Evolutionary conservation across 2,888 invertebrate species (phyloP), one percentile per base, ranked within the genome.

Genomic region (Oeneis ivallda): DNA sequence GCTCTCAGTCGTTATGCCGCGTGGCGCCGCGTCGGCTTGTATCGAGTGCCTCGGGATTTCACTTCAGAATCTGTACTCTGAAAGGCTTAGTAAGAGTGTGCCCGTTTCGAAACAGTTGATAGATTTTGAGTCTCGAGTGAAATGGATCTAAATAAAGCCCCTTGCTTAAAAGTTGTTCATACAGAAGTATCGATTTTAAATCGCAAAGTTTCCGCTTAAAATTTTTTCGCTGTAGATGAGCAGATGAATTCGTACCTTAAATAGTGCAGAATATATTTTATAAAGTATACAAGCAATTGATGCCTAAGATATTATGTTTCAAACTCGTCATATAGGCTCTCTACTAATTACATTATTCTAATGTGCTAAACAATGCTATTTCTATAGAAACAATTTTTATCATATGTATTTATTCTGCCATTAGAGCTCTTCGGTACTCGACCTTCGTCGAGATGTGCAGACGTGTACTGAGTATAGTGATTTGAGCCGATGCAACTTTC

Each of bases 401-500:
- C n/a, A n/a, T n/a, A n/a, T n/a, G n/a, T n/a, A n/a, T 41, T 13
- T 13, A 3, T 11, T 41, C 13, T 13, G 41, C 13, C 41, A 13
- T 13, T 41, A 13, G 3, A 41, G 13, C 13, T 13, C 13, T 17
- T 17, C 17, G 50, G 5, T 8, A 50, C 26, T 7, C 26, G 32
- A 50, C 9, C 2, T 8, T 15, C 15, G 47, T 52, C 32, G 50
- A 32, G 26, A 32, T n/a, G 32, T 52, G 32, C 8, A 32, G 32
- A 32, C 32, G 15, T 37, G 37, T 54, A 37, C 54, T 54, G 6
- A 54, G 47, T 6, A 34, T 47, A 47, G 15, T 26, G 86, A 87
- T 87, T 86, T 82, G 81, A 82, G 75, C 76, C 82, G 81, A 78
- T 83, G 82, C 84, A 84, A 86, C 85, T 85, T 85, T 86, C 84